A percentile compares a stretch with the other conserved stretches of the same genome.
phyloP scores from a whole-genome alignment of 2,797 vertebrate species.

The Artibeus lituratus region DNA sequence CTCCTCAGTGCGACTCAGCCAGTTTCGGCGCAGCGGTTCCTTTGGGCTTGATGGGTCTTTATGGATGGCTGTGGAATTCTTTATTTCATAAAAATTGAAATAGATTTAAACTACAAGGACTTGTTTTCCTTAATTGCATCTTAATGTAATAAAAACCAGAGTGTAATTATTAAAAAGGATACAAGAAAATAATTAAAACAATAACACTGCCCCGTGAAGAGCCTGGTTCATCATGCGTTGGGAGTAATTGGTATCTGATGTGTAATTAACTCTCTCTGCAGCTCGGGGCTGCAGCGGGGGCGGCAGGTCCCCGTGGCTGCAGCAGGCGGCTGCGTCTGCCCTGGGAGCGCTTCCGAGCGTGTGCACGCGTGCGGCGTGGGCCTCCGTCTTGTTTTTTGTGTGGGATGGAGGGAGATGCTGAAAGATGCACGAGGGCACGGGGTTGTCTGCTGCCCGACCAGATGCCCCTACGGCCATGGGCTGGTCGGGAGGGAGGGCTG shows the following conservation, averaged over 20 bases:
- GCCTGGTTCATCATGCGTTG: conserved; percentile 76
- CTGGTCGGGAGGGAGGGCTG: not conserved
- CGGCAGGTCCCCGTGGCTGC: not conserved
- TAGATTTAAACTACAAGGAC: conserved; percentile 44
- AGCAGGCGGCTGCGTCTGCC: not conserved
- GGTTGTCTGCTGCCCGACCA: no score
- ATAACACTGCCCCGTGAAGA: conserved; percentile 68
- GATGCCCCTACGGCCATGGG: no score
- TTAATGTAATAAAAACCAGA: conserved; percentile 73
- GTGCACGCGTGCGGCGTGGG: no score
- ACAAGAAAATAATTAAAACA: conserved; percentile 77
- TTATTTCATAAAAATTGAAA: not conserved
- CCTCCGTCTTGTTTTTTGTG: not conserved
- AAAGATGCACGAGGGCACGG: not conserved
- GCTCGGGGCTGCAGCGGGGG: conserved; percentile 40
- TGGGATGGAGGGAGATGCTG: not conserved
- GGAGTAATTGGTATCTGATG: conserved; percentile 79
- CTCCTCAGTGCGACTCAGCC: not conserved
- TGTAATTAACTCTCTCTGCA: conserved; percentile 77
- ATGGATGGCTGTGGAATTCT: not conserved
- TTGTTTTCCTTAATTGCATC: conserved; percentile 62
- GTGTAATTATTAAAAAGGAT: conserved; percentile 71
- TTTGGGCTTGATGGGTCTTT: not conserved
- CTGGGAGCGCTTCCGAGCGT: not conserved
- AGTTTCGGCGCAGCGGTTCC: not conserved